Base-by-base conservation (phyloP, 1,140 invertebrate species). In the Aleiodes sp. region DNA sequence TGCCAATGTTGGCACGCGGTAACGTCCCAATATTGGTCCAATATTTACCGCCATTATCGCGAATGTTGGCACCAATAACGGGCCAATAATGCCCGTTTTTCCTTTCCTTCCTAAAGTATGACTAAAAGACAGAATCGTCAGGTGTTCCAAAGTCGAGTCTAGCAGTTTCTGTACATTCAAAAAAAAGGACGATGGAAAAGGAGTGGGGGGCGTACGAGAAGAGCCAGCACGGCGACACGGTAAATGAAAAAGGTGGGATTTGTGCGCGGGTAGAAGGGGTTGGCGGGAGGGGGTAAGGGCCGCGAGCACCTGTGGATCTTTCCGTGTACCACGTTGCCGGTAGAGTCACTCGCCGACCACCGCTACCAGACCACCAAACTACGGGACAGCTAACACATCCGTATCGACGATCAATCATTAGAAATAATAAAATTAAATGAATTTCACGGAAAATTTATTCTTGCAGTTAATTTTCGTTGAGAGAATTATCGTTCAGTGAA, bases 261-360 rank as follows among this genome's bases (percentile, higher is more conserved):
- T n/a, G n/a, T 33, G 29, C 43, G 66, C 60, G 63, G 68, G 66
- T 12, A 69, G 64, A 65, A 56, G 67, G 68, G 39, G 57, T n/a
- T n/a, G n/a, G 71, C 68, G 33, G 63, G 73, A 73, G 71, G 59
- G 68, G 37, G 65, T 64, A 72, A 26, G 33, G 68, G 77, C 74
- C 74, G 71, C 73, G 78, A 82, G 83, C 84, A 86, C 83, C 84
- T 85, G 83, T 85, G 82, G 84, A 85, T 86, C 82, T 82, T n/a
- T n/a, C 68, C 73, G 29, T 62, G 74, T 78, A 78, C 76, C 76
- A 76, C 76, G 77, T 75, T 75, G 76, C 68, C 76, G 76, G 78
- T 78, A 81, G 84, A 86, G 84, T 85, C 83, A 84, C 82, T 86
- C 84, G 78, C 77, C 83, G 82, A 81, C 82, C 83, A 83, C 82